Evolutionary conservation across 23 tunicate genomes (phyloP).

Genomic region (Ciona savignyi): DNA sequence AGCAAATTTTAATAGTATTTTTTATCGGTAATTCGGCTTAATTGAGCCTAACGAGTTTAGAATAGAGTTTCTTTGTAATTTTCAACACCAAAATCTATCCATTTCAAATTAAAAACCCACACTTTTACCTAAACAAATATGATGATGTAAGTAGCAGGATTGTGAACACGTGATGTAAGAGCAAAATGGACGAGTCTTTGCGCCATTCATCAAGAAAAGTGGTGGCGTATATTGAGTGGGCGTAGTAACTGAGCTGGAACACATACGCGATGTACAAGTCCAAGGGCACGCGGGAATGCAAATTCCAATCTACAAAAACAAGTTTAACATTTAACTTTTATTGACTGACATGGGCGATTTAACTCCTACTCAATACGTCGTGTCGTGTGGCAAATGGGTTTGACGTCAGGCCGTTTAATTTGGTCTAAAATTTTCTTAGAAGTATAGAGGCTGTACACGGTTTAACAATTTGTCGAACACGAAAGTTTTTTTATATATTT

Average conservation of each 20-base stretch:
- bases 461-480: too few relatives aligned
- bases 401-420: too few relatives aligned
- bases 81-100: conserved; percentile 18
- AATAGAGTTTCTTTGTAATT: conserved; percentile 34
- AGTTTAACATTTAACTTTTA: too few relatives aligned
- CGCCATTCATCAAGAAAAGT: conserved; percentile 63
- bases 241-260: conserved; percentile 54
- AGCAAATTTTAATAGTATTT: conserved; percentile 51
- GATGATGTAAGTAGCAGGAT: conserved; percentile 42
- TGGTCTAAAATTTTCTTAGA: too few relatives aligned
- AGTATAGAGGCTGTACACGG: too few relatives aligned
- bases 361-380: too few relatives aligned
- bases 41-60: conserved; percentile 49
- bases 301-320: conserved; percentile 38
- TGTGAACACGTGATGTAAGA: conserved; percentile 53
- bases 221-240: conserved; percentile 58
- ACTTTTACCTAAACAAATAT: conserved; percentile 63
- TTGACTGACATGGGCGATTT: too few relatives aligned
- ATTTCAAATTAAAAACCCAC: conserved; percentile 51
- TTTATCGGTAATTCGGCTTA: conserved; percentile 27
- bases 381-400: too few relatives aligned
- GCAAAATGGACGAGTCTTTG: conserved; percentile 50
- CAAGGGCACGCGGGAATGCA: conserved; percentile 21
- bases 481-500: too few relatives aligned
- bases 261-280: conserved; percentile 52